Evolutionary conservation across 2,113 vertebrate genomes (phyloP), one percentile per base, ranked within the genome.

Genomic region (Coturnix japonica): DNA sequence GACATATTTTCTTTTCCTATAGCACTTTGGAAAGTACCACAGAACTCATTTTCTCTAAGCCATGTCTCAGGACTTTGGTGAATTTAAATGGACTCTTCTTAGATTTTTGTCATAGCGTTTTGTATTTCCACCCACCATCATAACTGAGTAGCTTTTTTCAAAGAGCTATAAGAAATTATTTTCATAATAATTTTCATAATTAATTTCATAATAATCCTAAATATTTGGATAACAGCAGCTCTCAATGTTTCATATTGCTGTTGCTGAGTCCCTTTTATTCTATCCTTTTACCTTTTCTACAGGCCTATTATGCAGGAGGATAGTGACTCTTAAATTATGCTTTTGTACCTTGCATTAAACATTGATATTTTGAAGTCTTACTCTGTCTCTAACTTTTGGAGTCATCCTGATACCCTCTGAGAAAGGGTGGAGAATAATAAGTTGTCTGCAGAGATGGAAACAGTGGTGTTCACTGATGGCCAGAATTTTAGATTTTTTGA

Each of bases 401-500:
- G 54, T 61, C 84, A 35, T 66, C 74, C 63, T 91, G 39, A 26
- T 14, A 79, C 30, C 44, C 66, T 73, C 37, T 41, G 43, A 76
- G 51, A 93, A 77, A 66, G 28, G 35, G 2, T 91, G 19, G 11
- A 28, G 21, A 30, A 60, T 77, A 70, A 82, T 63, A 91, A 82
- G 35, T 31, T 51, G 23, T 76, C 79, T 87, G 43, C 8, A 9
- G 80, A 65, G 72, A 49, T 39, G 56, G 35, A 43, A 91, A 72
- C 44, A 46, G 33, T 67, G 79, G 47, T 89, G 37, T 56, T 92
- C 9, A 13, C 33, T 67, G 85, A 46, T 54, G 67, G 79, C 67
- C 85, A 72, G 87, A 92, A 85, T 89, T 85, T 83, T 80, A 91
- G 77, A 46, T 74, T 57, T 89, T 90, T 89, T 87, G 90, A 78